phyloP scores from a whole-genome alignment of 2,113 vertebrate species.

The Rutilus rutilus region DNA sequence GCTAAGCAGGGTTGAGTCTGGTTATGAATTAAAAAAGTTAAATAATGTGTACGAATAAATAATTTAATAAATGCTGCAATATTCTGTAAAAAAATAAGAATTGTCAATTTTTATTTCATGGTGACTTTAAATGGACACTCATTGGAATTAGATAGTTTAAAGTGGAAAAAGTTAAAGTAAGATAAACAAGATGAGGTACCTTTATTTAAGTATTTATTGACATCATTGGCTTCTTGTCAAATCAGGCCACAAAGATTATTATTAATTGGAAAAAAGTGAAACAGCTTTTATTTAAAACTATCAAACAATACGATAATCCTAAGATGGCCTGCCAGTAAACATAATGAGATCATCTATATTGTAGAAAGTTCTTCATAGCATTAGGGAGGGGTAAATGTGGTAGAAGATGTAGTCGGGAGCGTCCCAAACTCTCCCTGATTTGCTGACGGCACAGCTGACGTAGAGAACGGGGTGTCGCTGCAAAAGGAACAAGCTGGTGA shows the following conservation, averaged over 20 bases:
- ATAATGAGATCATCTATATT: conserved; percentile 80
- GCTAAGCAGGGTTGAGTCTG: too few species aligned
- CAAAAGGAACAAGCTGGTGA: conserved; percentile 20
- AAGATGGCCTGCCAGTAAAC: not conserved
- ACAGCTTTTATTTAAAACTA: not conserved
- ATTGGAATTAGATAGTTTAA: not conserved
- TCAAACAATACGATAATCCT: not conserved
- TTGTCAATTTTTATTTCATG: too few species aligned
- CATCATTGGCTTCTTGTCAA: not conserved
- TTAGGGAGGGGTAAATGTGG: conserved; percentile 88
- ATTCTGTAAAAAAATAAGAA: too few species aligned
- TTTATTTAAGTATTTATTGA: not conserved
- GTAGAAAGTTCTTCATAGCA: conserved; percentile 86
- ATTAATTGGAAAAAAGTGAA: not conserved
- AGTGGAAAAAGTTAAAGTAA: not conserved
- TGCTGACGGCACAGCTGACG: conserved; percentile 87
- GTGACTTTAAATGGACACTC: not conserved
- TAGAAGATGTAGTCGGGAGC: conserved; percentile 84
- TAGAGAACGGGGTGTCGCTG: conserved; percentile 87
- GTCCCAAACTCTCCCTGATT: conserved; percentile 85
- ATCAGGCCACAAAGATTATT: not conserved
- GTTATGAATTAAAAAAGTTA: too few species aligned
- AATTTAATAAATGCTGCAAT: too few species aligned
- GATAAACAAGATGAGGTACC: not conserved
- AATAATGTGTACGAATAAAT: too few species aligned